Conservation (phyloP, 2,888 invertebrate genomes). For the Macrophya alboannulata region DNA sequence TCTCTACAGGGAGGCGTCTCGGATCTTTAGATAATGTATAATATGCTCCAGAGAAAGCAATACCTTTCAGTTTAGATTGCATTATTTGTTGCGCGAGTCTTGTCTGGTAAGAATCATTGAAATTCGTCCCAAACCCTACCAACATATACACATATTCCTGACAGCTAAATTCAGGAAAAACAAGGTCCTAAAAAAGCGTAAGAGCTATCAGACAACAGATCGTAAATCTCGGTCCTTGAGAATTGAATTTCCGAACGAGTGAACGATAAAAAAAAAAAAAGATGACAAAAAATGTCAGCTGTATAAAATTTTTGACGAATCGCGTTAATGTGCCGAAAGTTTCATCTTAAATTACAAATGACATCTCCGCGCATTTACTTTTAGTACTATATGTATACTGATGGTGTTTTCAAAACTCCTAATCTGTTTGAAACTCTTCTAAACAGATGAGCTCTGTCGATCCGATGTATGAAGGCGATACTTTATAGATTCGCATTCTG, state of each 20-base stretch:
- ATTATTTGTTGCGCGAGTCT: background rate
- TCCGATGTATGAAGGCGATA: background rate
- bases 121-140: background rate
- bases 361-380: background rate
- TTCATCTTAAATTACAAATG: conserved; percentile 2
- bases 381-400: background rate
- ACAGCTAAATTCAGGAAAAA: background rate
- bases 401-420: background rate
- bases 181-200: background rate
- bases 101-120: background rate
- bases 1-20: background rate
- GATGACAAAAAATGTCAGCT: background rate
- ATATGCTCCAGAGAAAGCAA: background rate
- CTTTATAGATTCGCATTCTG: conserved; percentile 36
- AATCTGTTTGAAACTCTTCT: conserved; percentile 12
- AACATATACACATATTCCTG: background rate
- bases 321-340: background rate
- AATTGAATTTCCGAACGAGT: conserved; percentile 11
- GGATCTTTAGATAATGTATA: conserved; percentile 28
- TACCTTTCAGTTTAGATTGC: background rate
- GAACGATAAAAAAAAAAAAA: background rate
- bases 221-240: background rate
- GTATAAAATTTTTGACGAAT: background rate
- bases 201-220: background rate
- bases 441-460: conserved; percentile 22